phyloP scores from a whole-genome alignment of 2,888 invertebrate genomes.

The Callimorpha dominula region DNA sequence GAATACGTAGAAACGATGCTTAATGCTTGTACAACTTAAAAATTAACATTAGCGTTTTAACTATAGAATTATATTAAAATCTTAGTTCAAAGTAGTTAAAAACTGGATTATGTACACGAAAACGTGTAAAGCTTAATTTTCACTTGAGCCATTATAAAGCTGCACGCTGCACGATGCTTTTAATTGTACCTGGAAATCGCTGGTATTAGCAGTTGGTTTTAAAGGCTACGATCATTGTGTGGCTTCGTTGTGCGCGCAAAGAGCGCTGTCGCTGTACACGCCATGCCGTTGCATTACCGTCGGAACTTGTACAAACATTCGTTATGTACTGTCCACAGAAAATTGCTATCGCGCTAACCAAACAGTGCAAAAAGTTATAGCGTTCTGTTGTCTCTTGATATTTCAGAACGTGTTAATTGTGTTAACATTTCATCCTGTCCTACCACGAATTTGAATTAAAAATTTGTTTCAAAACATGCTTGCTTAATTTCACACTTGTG shows the following conservation, averaged over 20 bases:
- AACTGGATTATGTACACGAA: slow-evolving; percentile 1
- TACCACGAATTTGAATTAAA: slow-evolving; percentile 7
- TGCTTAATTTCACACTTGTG: not conserved
- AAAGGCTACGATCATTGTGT: slow-evolving; percentile 38
- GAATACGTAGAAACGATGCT: slow-evolving; percentile 12
- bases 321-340: slow-evolving; percentile 55
- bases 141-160: slow-evolving; percentile 33
- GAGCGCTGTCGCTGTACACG: slow-evolving; percentile 37
- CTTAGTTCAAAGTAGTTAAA: not conserved
- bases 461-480: slow-evolving; percentile 5
- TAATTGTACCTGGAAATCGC: slow-evolving; percentile 52
- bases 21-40: slow-evolving; percentile 6
- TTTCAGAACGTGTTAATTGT: slow-evolving; percentile 49
- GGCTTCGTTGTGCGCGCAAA: slow-evolving; percentile 34
- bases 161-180: slow-evolving; percentile 37
- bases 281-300: slow-evolving; percentile 38
- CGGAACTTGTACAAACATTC: slow-evolving; percentile 56
- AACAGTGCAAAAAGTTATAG: slow-evolving; percentile 50
- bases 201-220: slow-evolving; percentile 42
- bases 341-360: slow-evolving; percentile 50
- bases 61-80: slow-evolving; percentile 8
- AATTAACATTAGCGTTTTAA: slow-evolving; percentile 4
- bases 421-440: slow-evolving; percentile 41
- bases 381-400: slow-evolving; percentile 43
- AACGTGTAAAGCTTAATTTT: slow-evolving; percentile 39